A percentile compares a stretch with the other conserved stretches of the same genome.
Evolutionary conservation across 1,140 invertebrate species (phyloP).

Genomic region (Maniola jurtina): DNA sequence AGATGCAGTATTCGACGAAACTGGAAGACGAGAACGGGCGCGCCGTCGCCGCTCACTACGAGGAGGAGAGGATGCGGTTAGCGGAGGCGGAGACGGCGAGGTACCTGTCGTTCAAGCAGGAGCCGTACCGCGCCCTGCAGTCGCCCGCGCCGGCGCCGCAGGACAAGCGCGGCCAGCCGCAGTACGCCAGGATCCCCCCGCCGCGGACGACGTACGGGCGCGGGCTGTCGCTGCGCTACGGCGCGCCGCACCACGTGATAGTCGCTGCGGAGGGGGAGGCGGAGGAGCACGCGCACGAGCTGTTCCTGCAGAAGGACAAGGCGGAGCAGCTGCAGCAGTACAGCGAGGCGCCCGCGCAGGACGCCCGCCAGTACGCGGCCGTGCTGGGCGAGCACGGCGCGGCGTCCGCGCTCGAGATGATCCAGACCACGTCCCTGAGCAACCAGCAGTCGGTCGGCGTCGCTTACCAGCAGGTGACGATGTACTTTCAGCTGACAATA

Average conservation of each 20-base stretch:
- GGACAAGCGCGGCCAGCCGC: conserved; percentile 43
- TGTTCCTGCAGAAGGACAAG: conserved; percentile 56
- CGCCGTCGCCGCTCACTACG: conserved; percentile 48
- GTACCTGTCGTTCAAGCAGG: conserved; percentile 65
- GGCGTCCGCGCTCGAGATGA: conserved; percentile 66
- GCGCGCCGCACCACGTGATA: conserved; percentile 57
- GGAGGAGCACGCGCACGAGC: conserved; percentile 53
- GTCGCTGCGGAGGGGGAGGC: conserved; percentile 52
- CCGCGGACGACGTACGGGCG: conserved; percentile 46
- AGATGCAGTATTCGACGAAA: conserved; percentile 53
- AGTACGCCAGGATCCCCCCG: conserved; percentile 42
- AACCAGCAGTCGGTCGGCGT: conserved; percentile 71
- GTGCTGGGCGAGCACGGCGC: conserved; percentile 55
- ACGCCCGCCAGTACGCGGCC: conserved; percentile 54
- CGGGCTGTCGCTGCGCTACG: conserved; percentile 54
- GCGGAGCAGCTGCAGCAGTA: conserved; percentile 55
- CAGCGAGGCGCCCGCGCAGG: conserved; percentile 43
- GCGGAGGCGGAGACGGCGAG: conserved; percentile 60
- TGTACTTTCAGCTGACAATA: too few species aligned
- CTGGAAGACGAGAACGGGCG: conserved; percentile 24
- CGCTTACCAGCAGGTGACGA: conserved; percentile 60
- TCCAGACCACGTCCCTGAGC: conserved; percentile 63
- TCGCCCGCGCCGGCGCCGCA: conserved; percentile 40
- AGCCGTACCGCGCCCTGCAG: conserved; percentile 49
- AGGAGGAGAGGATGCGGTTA: conserved; percentile 59